Evolutionary conservation across 2,113 vertebrate genomes (phyloP), one percentile per base, ranked within the genome.

Genomic region (Vanacampus margaritifer): DNA sequence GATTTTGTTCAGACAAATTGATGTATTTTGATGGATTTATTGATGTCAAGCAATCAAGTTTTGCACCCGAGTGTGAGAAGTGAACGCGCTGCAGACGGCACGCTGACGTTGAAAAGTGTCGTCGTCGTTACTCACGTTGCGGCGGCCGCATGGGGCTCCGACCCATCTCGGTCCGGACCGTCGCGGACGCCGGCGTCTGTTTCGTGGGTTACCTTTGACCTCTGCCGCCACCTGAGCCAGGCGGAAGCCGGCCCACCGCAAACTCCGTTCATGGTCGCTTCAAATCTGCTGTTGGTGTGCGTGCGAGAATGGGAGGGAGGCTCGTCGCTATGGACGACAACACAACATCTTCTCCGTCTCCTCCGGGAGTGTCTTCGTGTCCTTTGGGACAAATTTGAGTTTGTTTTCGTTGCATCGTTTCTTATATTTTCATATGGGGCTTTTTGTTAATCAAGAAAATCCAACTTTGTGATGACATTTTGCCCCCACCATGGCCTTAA

Each of bases 251-350:
- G 0, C 63, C 45, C 37, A 64, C 16, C 21, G 2, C 23, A 62
- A 7, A 6, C 14, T 16, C 16, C 21, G 12, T 62, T 62, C 60
- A 62, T 43, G 13, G 6, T 26, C 6, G 14, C 54, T 57, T 32
- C 16, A 8, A 32, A 32, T 9, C 12, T 54, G 51, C 35, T 71
- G 74, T 56, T 74, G 78, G 21, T 1, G 21, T 11, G 21, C 9
- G 48, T 46, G 17, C 43, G 1, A 46, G 43, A n/a, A n/a, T n/a
- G n/a, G 14, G 43, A 17, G 46, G 7, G 46, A 48, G 46, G 84
- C 88, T 80, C 71, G 89, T 92, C 86, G 84, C 88, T 75, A 88
- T 89, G 89, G 84, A 74, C 69, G 69, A 51, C 75, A 83, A 62
- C 28, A 86, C 79, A 88, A 85, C 84, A 76, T 76, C 16, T 12